phyloP scores from a whole-genome alignment of 1,140 invertebrate genomes.

The Dinoponera quadriceps region DNA sequence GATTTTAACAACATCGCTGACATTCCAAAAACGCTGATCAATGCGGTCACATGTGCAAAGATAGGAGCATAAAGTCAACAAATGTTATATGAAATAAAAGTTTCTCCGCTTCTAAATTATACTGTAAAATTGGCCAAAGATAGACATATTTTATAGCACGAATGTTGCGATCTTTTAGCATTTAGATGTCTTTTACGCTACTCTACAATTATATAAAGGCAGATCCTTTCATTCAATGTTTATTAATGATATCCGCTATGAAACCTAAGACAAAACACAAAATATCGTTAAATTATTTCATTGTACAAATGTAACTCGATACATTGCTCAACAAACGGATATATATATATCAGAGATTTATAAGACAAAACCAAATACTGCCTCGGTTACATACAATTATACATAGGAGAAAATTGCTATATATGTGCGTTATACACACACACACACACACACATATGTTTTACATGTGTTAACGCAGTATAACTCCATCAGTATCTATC shows the following conservation, averaged over 20 bases:
- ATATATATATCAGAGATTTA: not conserved
- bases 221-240: not conserved
- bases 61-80: not conserved
- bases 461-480: not conserved
- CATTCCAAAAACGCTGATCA: not conserved
- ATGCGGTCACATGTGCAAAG: slow-evolving; percentile 1
- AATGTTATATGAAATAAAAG: not conserved
- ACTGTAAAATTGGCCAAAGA: slow-evolving; percentile 10
- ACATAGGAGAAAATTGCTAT: not conserved
- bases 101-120: slow-evolving; percentile 26
- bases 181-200: slow-evolving; percentile 7
- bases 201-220: not conserved
- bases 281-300: slow-evolving; percentile 1
- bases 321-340: slow-evolving; percentile 20
- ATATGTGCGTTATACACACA: too few species aligned
- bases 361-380: not conserved
- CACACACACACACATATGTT: too few species aligned
- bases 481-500: slow-evolving; percentile 10
- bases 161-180: slow-evolving; percentile 26
- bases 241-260: not conserved
- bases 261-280: not conserved
- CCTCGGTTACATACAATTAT: not conserved
- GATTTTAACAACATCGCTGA: slow-evolving; percentile 2
- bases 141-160: too few species aligned
- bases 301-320: slow-evolving; percentile 5